Evolutionary conservation across 2,113 vertebrate species (phyloP).

Genomic region (Serilophus lunatus): DNA sequence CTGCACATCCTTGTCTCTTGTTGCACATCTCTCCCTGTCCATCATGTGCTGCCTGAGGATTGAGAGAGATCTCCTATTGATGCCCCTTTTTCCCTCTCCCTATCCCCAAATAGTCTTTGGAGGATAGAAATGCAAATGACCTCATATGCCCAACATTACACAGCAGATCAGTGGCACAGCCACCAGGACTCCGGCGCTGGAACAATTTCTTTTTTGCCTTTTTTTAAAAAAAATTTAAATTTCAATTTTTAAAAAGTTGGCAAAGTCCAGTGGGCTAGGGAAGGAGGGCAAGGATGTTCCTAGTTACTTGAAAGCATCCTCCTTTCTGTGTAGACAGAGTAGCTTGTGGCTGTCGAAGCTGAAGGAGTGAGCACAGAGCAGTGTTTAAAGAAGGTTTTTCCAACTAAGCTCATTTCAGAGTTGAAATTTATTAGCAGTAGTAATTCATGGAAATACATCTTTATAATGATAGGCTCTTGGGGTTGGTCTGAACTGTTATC

Average conservation of each 20-base stretch:
- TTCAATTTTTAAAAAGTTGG: background rate
- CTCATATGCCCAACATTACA: background rate
- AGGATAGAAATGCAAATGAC: background rate
- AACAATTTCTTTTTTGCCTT: background rate
- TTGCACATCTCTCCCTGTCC: background rate
- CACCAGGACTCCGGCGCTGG: background rate
- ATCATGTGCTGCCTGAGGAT: background rate
- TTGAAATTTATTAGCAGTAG: background rate
- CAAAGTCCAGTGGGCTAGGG: background rate
- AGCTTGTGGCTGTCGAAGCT: background rate
- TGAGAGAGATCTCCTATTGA: background rate
- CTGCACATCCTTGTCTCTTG: rapidly evolving
- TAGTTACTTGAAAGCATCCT: rapidly evolving
- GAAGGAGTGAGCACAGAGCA: background rate
- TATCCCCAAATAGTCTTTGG: background rate
- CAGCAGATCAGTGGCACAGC: background rate
- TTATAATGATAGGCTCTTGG: background rate
- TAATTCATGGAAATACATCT: background rate
- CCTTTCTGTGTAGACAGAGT: background rate
- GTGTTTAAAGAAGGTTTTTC: background rate
- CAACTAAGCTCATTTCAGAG: background rate
- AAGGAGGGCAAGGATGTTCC: background rate
- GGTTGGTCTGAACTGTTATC: background rate
- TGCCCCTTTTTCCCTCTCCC: background rate
- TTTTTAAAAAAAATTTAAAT: background rate